A percentile compares a stretch with the other conserved stretches of the same genome.
phyloP scores from a whole-genome alignment of 2,888 invertebrate genomes.

The Amblyteles armatorius region DNA sequence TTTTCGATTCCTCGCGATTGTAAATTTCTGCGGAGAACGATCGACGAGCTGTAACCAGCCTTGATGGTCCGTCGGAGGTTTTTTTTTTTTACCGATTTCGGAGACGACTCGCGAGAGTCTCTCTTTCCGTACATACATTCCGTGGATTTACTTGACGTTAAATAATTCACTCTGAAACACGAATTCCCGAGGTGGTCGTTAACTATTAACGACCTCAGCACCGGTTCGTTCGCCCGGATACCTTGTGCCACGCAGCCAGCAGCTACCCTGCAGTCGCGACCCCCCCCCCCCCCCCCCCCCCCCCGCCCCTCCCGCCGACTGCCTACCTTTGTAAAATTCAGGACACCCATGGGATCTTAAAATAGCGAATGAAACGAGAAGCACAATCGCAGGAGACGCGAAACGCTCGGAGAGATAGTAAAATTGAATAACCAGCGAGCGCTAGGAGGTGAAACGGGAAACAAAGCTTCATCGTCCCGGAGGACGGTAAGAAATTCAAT shows the following conservation, averaged over 20 bases:
- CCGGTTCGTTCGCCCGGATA: conserved; percentile 10
- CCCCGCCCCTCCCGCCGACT: not conserved
- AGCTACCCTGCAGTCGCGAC: not conserved
- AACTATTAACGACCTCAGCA: conserved; percentile 28
- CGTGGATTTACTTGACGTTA: conserved; percentile 9
- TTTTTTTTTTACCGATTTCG: not conserved
- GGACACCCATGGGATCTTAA: conserved; percentile 45
- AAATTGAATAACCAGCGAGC: conserved; percentile 56
- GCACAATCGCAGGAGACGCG: conserved; percentile 50
- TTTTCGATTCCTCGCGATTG: not conserved
- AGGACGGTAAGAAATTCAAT: conserved; percentile 36
- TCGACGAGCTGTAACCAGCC: too few species aligned
- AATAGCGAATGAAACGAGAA: conserved; percentile 48
- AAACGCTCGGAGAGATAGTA: conserved; percentile 37
- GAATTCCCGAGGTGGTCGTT: conserved; percentile 8
- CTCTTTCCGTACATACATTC: not conserved
- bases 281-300: not conserved
- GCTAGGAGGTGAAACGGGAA: conserved; percentile 12
- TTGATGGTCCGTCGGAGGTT: not conserved
- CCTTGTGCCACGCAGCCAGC: not conserved
- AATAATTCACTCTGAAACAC: conserved; percentile 41
- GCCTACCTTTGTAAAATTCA: conserved; percentile 51
- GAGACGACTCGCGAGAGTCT: not conserved
- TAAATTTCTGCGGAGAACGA: not conserved
- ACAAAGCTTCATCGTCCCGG: conserved; percentile 32